These are phyloP conservation scores for Imbricaverruca yamaguchii DNA, from an alignment of 2,888 invertebrate species.

Conservation along the genomic window DNA sequence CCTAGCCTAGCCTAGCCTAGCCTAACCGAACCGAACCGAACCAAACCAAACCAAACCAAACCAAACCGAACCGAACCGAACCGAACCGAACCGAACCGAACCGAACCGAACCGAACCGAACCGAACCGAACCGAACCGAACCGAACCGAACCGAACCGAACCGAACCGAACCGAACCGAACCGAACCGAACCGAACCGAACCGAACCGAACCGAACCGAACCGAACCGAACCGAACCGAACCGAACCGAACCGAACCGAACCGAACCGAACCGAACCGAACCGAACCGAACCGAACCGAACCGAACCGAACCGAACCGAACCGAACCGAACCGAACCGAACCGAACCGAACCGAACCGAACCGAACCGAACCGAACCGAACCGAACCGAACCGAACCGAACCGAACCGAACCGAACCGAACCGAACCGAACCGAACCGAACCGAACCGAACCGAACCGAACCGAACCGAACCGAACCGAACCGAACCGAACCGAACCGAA, in stretches of 20 bases:
- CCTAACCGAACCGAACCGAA: too few species aligned
- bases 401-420: slow-evolving; percentile 22
- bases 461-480: too few species aligned
- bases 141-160: slow-evolving; percentile 29
- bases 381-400: slow-evolving; percentile 21
- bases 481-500: too few species aligned
- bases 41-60: slow-evolving; percentile 22
- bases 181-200: slow-evolving; percentile 28
- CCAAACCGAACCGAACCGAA: slow-evolving; percentile 27
- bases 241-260: slow-evolving; percentile 29
- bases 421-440: slow-evolving; percentile 26
- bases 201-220: slow-evolving; percentile 27
- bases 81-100: slow-evolving; percentile 24
- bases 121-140: slow-evolving; percentile 29
- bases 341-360: slow-evolving; percentile 23
- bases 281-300: slow-evolving; percentile 28
- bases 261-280: slow-evolving; percentile 27
- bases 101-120: slow-evolving; percentile 27
- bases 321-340: slow-evolving; percentile 26
- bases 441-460: too few species aligned
- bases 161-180: slow-evolving; percentile 28
- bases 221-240: slow-evolving; percentile 28
- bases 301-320: slow-evolving; percentile 29
- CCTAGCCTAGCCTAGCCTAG: too few species aligned
- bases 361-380: slow-evolving; percentile 25